Base-by-base conservation (phyloP, 2,797 vertebrate genomes). In the Rallus crepitans region DNA sequence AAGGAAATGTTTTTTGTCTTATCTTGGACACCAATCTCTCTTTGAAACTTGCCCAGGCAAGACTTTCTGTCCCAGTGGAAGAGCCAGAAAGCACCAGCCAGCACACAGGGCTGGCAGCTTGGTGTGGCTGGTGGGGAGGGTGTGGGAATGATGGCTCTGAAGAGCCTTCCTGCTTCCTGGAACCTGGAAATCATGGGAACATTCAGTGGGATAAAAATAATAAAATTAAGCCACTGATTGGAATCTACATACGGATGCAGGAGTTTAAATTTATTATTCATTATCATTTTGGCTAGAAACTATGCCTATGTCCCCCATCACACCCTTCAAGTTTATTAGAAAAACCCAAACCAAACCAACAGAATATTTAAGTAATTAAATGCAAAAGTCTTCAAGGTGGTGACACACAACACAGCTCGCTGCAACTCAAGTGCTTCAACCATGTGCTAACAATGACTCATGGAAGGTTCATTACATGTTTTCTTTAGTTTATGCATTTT, bases 21-120 rank as follows among this genome's bases (percentile, higher is more conserved):
- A 93, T 96, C 75, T 92, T 88, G 88, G 85, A 90, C 88, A 94
- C 53, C 73, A 95, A 90, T 0, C 16, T 64, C 40, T 73, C 73
- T 91, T 60, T 89, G 80, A 93, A 94, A 87, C 88, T 84, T 90
- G 91, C 83, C 77, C 86, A 90, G 93, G 78, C 88, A 79, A 77
- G 88, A 89, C 87, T 95, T 93, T 93, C 66, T 89, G 75, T 95
- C 53, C 82, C 68, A 42, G 57, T 77, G 64, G 78, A 94, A 87
- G 53, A 92, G 86, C 47, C 83, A 93, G 70, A 69, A 90, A 94
- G 81, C 71, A 77, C 33, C 88, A 94, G 83, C 45, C 88, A 93
- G 88, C 66, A 75, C 0, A 0, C 48, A 95, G 72, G 42, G 48
- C 77, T 78, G 60, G 47, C 35, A 92, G 87, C 77, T 59, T 8